A percentile compares a stretch with the other conserved stretches of the same genome.
Conservation (phyloP, 2,113 vertebrate species). For the Isichthys henryi region DNA sequence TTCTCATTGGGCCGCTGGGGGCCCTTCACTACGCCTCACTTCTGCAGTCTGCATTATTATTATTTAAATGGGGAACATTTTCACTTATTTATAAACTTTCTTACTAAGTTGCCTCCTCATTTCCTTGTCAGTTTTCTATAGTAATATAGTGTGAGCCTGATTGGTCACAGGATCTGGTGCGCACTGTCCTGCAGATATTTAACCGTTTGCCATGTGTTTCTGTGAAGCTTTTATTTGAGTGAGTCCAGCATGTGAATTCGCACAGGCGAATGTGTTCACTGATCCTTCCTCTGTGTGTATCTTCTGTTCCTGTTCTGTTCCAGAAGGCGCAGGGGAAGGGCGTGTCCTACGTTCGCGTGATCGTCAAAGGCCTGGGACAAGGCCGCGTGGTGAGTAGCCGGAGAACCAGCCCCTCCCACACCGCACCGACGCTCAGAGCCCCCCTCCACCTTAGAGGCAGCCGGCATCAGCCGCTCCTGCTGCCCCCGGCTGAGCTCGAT, state of each 20-base stretch:
- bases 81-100: background rate
- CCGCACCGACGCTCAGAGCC: background rate
- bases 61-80: background rate
- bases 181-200: background rate
- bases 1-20: background rate
- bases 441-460: background rate
- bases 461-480: background rate
- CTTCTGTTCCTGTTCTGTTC: slow-evolving; percentile 16
- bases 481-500: background rate
- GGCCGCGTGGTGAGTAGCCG: slow-evolving; percentile 73
- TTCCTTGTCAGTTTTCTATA: background rate
- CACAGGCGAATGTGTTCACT: too few species aligned
- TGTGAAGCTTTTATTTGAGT: background rate
- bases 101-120: background rate
- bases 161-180: background rate
- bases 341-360: slow-evolving; percentile 72
- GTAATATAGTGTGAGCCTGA: background rate
- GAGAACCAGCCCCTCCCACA: background rate
- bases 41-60: background rate
- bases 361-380: slow-evolving; percentile 87
- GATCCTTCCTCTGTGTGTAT: background rate
- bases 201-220: background rate
- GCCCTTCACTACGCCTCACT: background rate
- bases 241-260: background rate
- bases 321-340: slow-evolving; percentile 83